Evolutionary conservation across 2,888 invertebrate species (phyloP).

Genomic region (Diogma glabrata): DNA sequence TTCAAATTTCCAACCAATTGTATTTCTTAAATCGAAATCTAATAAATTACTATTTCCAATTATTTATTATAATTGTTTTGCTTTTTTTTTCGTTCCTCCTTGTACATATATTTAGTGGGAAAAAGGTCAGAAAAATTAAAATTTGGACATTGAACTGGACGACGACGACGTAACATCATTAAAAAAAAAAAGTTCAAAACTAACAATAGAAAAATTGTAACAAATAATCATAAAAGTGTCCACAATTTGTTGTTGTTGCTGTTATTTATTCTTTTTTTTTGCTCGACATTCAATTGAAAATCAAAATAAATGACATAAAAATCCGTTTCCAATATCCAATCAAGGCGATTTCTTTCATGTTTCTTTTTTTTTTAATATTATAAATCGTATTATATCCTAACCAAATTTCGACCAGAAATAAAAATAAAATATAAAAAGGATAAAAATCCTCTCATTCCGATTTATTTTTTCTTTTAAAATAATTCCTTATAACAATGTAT

Average conservation of each 20-base stretch:
- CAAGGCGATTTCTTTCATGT: conserved; percentile 3
- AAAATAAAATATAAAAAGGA: conserved; percentile 4
- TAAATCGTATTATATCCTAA: conserved; percentile 1
- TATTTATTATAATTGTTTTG: not conserved
- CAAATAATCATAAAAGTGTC: conserved; percentile 4
- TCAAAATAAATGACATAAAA: too few species aligned
- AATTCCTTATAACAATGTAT: conserved; percentile 4
- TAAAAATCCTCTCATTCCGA: not conserved
- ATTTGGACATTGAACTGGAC: conserved; percentile 8
- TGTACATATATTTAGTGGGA: not conserved
- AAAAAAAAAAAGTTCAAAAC: not conserved
- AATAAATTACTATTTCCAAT: too few species aligned
- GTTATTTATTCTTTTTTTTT: too few species aligned
- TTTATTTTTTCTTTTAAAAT: not conserved
- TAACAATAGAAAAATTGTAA: conserved; percentile 5
- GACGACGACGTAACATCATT: conserved; percentile 7
- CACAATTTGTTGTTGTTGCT: too few species aligned
- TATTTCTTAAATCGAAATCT: too few species aligned
- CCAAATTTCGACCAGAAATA: not conserved
- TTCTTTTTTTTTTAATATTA: too few species aligned
- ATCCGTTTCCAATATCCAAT: conserved; percentile 6
- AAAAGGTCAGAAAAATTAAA: conserved; percentile 7
- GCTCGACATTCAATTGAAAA: too few species aligned
- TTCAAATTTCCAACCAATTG: too few species aligned
- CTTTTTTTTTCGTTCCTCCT: not conserved